Conservation (phyloP, 1,140 invertebrate genomes). For the Scaptomyza hsui region DNA sequence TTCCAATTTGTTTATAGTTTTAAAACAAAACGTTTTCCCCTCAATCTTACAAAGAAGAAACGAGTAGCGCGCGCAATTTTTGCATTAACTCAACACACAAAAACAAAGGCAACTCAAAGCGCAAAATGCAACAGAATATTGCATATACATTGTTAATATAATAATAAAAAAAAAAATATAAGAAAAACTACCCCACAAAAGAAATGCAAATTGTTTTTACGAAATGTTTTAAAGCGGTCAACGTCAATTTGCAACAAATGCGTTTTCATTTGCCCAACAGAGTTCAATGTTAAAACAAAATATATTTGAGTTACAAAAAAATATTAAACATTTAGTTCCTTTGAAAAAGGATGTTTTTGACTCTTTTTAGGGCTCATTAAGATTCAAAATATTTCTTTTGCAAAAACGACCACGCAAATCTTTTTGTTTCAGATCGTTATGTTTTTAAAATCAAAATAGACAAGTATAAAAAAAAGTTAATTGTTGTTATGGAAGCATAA, state of each 20-base stretch:
- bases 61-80: slow-evolving; percentile 38
- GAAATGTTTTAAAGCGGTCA: slow-evolving; percentile 34
- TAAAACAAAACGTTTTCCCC: slow-evolving; percentile 36
- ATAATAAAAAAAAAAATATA: slow-evolving; percentile 32
- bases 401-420: slow-evolving; percentile 22
- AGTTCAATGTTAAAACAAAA: slow-evolving; percentile 41
- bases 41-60: slow-evolving; percentile 31
- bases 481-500: slow-evolving; percentile 18
- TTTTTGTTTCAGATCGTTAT: slow-evolving; percentile 38
- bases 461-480: slow-evolving; percentile 30
- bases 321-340: slow-evolving; percentile 16
- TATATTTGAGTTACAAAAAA: slow-evolving; percentile 23
- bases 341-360: slow-evolving; percentile 79
- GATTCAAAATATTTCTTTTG: slow-evolving; percentile 83
- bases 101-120: slow-evolving; percentile 59
- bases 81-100: slow-evolving; percentile 41
- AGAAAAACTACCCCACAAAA: slow-evolving; percentile 11
- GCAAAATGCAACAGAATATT: slow-evolving; percentile 37
- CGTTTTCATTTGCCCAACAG: slow-evolving; percentile 23
- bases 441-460: background rate
- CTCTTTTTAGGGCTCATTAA: slow-evolving; percentile 83
- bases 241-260: slow-evolving; percentile 48
- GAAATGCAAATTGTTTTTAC: slow-evolving; percentile 67
- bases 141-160: slow-evolving; percentile 37
- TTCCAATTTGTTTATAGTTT: slow-evolving; percentile 73